Percentiles rank a stretch among this genome's conserved stretches.
Conservation (phyloP, 2,888 invertebrate species). For the Rhingia rostrata region DNA sequence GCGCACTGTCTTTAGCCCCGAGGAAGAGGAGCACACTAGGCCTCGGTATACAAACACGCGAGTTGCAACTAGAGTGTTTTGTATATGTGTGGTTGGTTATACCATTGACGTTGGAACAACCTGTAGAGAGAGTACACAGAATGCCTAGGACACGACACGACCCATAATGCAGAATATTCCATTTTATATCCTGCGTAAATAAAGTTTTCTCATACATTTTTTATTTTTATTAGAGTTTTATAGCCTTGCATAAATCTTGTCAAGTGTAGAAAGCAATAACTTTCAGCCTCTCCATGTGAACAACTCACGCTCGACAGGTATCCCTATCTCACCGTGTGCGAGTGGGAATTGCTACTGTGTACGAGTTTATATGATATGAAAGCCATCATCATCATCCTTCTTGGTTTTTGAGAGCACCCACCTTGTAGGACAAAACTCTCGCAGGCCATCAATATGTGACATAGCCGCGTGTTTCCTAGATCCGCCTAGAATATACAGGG, state of each 20-base stretch:
- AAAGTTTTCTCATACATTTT: constrained; percentile 77
- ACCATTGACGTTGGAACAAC: constrained; percentile 24
- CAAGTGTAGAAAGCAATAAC: constrained; percentile 76
- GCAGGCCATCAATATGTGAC: constrained; percentile 69
- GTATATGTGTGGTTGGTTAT: not conserved
- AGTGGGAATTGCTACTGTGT: not conserved
- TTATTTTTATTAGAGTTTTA: constrained; percentile 78
- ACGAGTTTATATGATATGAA: constrained; percentile 28
- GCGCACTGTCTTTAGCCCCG: constrained; percentile 9
- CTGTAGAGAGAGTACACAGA: constrained; percentile 28
- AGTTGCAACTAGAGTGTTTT: constrained; percentile 41
- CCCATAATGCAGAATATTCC: constrained; percentile 74
- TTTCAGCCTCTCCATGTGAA: constrained; percentile 73
- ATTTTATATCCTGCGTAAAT: constrained; percentile 76
- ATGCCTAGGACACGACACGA: constrained; percentile 71
- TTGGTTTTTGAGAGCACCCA: constrained; percentile 33
- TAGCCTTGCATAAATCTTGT: constrained; percentile 77
- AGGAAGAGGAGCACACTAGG: not conserved
- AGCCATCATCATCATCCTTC: constrained; percentile 45
- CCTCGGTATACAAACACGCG: not conserved
- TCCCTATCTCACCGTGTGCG: constrained; percentile 18
- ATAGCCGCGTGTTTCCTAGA: constrained; percentile 44
- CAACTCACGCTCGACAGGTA: constrained; percentile 64
- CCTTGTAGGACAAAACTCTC: constrained; percentile 32
- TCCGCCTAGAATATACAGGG: constrained; percentile 16